phyloP scores from a whole-genome alignment of 1,140 invertebrate species.

The Phortica variegata region DNA sequence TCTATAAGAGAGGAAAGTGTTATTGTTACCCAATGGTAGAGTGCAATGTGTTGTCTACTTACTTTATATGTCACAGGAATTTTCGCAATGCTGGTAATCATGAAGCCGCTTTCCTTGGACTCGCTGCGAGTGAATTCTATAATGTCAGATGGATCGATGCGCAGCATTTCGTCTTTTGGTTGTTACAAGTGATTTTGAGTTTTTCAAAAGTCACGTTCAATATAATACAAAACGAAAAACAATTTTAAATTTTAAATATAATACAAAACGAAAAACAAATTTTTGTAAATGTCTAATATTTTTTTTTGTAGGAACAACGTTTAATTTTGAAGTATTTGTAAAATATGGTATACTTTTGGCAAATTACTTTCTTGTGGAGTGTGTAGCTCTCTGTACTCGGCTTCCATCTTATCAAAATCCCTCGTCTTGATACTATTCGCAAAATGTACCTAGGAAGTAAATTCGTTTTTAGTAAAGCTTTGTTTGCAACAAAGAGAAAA shows the following conservation, averaged over 20 bases:
- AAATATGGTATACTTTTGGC: too few species aligned
- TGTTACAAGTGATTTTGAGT: too few species aligned
- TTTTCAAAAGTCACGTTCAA: too few species aligned
- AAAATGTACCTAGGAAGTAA: constrained; percentile 42
- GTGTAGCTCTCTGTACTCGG: constrained; percentile 23
- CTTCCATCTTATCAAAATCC: constrained; percentile 14
- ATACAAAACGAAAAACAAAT: too few species aligned
- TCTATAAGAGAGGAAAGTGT: constrained; percentile 58
- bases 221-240: too few species aligned
- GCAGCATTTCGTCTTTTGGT: constrained; percentile 40
- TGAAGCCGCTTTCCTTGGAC: constrained; percentile 15
- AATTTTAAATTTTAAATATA: too few species aligned
- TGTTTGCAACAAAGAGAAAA: too few species aligned
- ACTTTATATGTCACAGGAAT: constrained; percentile 39
- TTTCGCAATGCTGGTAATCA: constrained; percentile 16
- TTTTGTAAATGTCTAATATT: too few species aligned
- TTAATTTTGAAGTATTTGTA: too few species aligned
- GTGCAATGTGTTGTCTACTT: background rate
- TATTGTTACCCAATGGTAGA: background rate
- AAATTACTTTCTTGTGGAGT: constrained; percentile 28
- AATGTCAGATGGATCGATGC: constrained; percentile 67
- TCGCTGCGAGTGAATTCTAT: constrained; percentile 62
- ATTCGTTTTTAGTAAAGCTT: too few species aligned
- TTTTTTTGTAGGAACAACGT: too few species aligned
- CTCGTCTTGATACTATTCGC: constrained; percentile 29